Conservation (phyloP, 2,113 vertebrate species). For the Aphyosemion australe region DNA sequence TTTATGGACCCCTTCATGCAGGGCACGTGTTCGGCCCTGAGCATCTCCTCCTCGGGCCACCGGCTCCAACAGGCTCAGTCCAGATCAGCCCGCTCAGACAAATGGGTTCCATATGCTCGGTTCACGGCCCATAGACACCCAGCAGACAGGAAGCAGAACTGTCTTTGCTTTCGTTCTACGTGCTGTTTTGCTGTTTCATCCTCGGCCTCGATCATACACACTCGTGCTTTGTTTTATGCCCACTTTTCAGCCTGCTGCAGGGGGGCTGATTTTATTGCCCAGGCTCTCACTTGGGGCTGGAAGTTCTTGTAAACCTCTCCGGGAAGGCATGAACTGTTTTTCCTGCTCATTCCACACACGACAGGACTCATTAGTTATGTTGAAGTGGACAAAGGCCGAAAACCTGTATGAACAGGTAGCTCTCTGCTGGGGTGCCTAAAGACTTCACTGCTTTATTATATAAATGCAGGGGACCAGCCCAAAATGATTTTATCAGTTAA, state of each 20-base stretch:
- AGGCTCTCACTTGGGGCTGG: constrained; percentile 26
- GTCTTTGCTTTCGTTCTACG: constrained; percentile 29
- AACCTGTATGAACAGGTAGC: not conserved
- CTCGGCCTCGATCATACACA: constrained; percentile 3
- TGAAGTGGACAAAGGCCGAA: constrained; percentile 55
- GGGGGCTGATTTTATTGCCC: constrained; percentile 14
- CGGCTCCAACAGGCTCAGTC: constrained; percentile 40
- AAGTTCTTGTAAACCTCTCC: constrained; percentile 40
- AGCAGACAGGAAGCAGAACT: constrained; percentile 57
- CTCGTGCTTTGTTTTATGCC: constrained; percentile 13
- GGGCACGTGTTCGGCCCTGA: constrained; percentile 65
- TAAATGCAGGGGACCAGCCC: too few relatives aligned
- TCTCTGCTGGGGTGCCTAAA: too few relatives aligned
- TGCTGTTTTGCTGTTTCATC: constrained; percentile 11
- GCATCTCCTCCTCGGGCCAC: constrained; percentile 59
- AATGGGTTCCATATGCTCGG: constrained; percentile 73
- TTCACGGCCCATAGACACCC: constrained; percentile 40
- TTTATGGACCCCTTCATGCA: constrained; percentile 41
- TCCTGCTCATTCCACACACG: constrained; percentile 61
- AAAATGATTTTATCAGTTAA: too few relatives aligned
- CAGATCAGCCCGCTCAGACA: constrained; percentile 41
- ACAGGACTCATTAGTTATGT: constrained; percentile 67
- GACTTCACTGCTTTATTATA: too few relatives aligned
- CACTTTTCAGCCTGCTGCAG: constrained; percentile 4
- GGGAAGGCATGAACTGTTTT: constrained; percentile 40